Conservation (phyloP, 2,113 vertebrate species). For the Amazona vittata region DNA sequence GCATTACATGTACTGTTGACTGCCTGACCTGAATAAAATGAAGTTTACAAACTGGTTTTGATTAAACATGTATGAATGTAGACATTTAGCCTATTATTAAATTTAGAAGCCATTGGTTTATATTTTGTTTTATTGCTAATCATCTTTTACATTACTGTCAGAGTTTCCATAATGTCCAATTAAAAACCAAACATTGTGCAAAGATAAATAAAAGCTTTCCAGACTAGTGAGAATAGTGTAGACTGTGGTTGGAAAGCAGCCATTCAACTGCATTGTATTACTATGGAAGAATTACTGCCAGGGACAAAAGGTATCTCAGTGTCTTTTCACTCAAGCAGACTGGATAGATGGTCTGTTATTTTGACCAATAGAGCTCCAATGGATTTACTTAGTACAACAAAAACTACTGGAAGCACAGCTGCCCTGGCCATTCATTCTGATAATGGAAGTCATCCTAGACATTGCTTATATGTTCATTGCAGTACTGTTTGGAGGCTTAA, state of each 20-base stretch:
- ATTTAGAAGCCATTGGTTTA: constrained; percentile 60
- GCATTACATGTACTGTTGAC: constrained; percentile 67
- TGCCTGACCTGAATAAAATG: constrained; percentile 68
- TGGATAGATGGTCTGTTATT: constrained; percentile 3
- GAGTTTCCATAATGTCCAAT: constrained; percentile 51
- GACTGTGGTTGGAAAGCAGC: constrained; percentile 11
- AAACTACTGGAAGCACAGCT: neutral
- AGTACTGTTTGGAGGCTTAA: neutral
- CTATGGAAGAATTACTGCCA: constrained; percentile 6
- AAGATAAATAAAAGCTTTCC: constrained; percentile 32
- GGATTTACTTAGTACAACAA: neutral
- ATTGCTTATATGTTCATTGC: neutral
- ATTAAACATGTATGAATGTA: constrained; percentile 53
- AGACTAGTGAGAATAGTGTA: neutral
- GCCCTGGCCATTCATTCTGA: neutral
- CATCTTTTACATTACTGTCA: constrained; percentile 52
- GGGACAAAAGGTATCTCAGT: neutral
- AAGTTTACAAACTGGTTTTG: constrained; percentile 68
- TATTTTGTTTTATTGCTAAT: constrained; percentile 61
- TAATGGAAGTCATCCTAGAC: fast-evolving
- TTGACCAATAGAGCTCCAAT: neutral
- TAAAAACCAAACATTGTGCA: constrained; percentile 31
- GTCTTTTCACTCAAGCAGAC: neutral
- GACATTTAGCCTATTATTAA: constrained; percentile 62
- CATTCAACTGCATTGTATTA: constrained; percentile 7